A percentile compares a stretch with the other conserved stretches of the same genome.
These are phyloP conservation scores for Amiota communis DNA, from an alignment of 2,888 invertebrate species.

Conservation along the genomic window DNA sequence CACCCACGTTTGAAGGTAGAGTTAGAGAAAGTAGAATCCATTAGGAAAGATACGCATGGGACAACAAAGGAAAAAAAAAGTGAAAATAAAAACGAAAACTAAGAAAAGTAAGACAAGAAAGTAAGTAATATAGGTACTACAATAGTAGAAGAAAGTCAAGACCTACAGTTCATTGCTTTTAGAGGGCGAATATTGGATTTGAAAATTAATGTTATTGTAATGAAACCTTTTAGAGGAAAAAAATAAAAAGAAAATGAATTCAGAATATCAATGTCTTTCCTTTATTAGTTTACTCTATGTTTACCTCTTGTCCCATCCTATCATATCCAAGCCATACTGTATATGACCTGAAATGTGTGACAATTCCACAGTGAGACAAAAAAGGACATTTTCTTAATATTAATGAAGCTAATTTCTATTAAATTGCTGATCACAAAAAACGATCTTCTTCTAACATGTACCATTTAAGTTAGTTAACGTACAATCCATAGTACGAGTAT, in stretches of 20 bases:
- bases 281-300: not conserved
- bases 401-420: no score
- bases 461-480: no score
- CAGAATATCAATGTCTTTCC: not conserved
- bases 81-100: not conserved
- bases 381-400: no score
- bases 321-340: no score
- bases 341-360: no score
- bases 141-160: conserved; percentile 11
- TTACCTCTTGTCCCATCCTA: no score
- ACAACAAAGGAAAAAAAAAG: not conserved
- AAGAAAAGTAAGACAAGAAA: not conserved
- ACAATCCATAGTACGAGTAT: no score
- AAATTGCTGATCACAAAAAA: no score
- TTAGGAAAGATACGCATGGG: no score
- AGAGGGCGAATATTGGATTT: not conserved
- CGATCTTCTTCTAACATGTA: no score
- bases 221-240: not conserved
- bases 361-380: no score
- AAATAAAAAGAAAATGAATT: not conserved
- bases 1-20: not conserved
- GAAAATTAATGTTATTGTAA: not conserved
- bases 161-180: conserved; percentile 14
- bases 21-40: not conserved
- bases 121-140: not conserved